phyloP scores from a whole-genome alignment of 1,140 invertebrate species.

The Varroa destructor region DNA sequence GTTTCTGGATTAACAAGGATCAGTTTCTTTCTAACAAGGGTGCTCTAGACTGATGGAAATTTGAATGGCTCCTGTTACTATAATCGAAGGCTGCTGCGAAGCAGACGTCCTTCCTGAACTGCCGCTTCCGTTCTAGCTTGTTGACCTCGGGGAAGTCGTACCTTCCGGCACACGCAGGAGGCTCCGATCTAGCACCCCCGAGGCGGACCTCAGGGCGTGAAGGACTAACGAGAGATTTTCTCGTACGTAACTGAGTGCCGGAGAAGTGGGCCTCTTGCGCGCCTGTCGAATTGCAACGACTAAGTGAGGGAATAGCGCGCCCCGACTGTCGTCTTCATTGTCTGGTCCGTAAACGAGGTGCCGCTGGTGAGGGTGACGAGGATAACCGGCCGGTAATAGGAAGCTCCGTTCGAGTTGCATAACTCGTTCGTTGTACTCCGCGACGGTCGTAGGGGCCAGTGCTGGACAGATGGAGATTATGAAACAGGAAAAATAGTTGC shows the following conservation, averaged over 20 bases:
- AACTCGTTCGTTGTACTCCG: constrained; percentile 18
- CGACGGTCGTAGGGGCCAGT: not conserved
- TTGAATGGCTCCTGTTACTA: too few relatives aligned
- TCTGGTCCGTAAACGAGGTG: constrained; percentile 22
- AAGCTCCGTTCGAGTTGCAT: constrained; percentile 26
- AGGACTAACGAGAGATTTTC: constrained; percentile 26
- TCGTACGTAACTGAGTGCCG: constrained; percentile 25
- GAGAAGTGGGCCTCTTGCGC: constrained; percentile 14
- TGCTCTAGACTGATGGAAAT: too few relatives aligned
- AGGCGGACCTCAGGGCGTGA: not conserved
- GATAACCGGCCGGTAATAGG: not conserved
- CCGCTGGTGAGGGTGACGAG: constrained; percentile 8
- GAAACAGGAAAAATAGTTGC: too few relatives aligned
- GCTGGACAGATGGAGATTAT: too few relatives aligned
- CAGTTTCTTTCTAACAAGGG: too few relatives aligned
- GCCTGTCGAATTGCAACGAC: constrained; percentile 5
- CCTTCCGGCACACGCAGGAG: not conserved
- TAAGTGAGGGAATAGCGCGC: constrained; percentile 6
- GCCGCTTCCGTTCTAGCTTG: too few relatives aligned
- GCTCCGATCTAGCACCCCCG: not conserved
- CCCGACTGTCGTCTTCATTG: constrained; percentile 1
- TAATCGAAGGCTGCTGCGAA: too few relatives aligned
- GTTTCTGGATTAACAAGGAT: too few relatives aligned
- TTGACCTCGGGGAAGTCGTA: too few relatives aligned
- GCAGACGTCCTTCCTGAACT: too few relatives aligned